Conservation (phyloP, 2,888 invertebrate species). For the Drosophila imparisetae region DNA sequence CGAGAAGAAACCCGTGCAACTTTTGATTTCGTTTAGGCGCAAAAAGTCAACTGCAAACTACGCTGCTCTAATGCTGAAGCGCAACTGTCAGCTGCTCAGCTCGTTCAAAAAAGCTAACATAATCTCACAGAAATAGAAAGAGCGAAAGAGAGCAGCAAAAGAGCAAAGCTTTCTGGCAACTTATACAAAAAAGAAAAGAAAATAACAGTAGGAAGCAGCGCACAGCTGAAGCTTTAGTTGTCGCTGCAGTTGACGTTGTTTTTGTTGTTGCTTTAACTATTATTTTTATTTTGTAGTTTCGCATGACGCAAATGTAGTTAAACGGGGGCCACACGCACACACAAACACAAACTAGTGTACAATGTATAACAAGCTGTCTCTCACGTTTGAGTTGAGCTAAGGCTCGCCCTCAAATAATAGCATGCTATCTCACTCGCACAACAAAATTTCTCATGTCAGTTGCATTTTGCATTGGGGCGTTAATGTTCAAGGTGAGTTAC, state of each 20-base stretch:
- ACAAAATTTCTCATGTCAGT: slow-evolving; percentile 62
- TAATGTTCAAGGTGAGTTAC: slow-evolving; percentile 83
- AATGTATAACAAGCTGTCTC: slow-evolving; percentile 63
- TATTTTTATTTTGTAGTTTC: slow-evolving; percentile 39
- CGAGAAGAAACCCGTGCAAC: slow-evolving; percentile 20
- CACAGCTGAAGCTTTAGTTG: slow-evolving; percentile 41
- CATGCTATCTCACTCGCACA: slow-evolving; percentile 45
- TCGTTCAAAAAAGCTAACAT: slow-evolving; percentile 55
- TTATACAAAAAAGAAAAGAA: neutral
- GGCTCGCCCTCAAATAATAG: slow-evolving; percentile 15
- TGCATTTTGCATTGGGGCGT: slow-evolving; percentile 78
- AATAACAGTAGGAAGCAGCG: slow-evolving; percentile 50
- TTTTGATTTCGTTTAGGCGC: slow-evolving; percentile 74
- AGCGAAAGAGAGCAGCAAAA: slow-evolving; percentile 17
- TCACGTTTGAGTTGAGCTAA: slow-evolving; percentile 58
- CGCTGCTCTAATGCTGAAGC: slow-evolving; percentile 72
- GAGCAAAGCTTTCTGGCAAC: slow-evolving; percentile 48
- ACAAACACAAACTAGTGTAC: slow-evolving; percentile 10
- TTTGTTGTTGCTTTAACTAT: slow-evolving; percentile 50
- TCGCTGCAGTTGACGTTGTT: slow-evolving; percentile 52
- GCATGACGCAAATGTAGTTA: slow-evolving; percentile 72
- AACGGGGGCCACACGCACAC: slow-evolving; percentile 36
- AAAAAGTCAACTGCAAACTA: slow-evolving; percentile 68
- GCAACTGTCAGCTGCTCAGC: slow-evolving; percentile 79
- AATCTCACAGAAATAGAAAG: neutral